Evolutionary conservation across 2,113 vertebrate genomes (phyloP).

Genomic region (Ptilorrhoa leucosticta): DNA sequence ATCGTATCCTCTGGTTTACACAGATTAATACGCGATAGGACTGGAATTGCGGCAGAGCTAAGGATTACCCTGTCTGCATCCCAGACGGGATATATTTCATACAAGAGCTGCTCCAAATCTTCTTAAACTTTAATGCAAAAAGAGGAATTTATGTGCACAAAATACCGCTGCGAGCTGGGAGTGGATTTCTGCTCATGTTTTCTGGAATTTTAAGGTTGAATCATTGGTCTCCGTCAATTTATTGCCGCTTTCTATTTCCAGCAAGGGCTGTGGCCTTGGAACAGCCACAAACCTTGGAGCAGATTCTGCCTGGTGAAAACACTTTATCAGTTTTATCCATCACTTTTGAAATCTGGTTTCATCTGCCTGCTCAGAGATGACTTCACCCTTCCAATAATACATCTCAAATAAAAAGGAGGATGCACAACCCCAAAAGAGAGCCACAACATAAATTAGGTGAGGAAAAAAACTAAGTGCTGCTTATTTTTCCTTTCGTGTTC

Average conservation of each 20-base stretch:
- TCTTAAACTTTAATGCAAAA: not conserved
- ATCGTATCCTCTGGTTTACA: not conserved
- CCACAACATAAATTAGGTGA: not conserved
- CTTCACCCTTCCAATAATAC: not conserved
- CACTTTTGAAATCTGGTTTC: not conserved
- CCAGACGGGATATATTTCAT: not conserved
- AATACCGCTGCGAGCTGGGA: not conserved
- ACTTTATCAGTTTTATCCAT: constrained; percentile 13
- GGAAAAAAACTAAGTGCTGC: not conserved
- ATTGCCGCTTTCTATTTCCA: constrained; percentile 25
- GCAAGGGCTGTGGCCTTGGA: constrained; percentile 5
- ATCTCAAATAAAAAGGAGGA: not conserved
- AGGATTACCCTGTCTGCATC: not conserved
- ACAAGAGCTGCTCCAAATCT: not conserved
- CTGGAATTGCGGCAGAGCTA: not conserved
- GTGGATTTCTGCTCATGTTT: not conserved
- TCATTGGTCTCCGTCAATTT: not conserved
- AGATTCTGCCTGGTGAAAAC: not conserved
- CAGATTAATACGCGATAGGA: not conserved
- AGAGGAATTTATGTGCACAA: not conserved
- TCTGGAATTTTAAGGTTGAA: not conserved
- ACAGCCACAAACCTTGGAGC: constrained; percentile 8
- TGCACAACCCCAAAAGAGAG: not conserved
- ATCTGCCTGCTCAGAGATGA: not conserved
- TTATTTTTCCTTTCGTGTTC: not conserved